Conservation (phyloP, 1,140 invertebrate species). For the Brachionus sp. region DNA sequence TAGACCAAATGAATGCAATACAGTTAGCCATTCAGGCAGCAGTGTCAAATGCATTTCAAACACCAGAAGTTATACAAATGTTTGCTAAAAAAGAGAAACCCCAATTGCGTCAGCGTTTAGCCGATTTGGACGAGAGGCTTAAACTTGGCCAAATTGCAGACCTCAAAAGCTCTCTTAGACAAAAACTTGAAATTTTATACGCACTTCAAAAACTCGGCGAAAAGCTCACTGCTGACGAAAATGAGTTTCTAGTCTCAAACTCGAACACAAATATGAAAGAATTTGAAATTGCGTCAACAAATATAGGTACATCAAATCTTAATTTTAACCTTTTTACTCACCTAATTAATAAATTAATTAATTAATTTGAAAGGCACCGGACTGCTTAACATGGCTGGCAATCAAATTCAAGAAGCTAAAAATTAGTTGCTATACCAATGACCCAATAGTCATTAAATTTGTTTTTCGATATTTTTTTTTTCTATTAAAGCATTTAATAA, state of each 20-base stretch:
- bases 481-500: background rate
- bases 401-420: slow-evolving; percentile 38
- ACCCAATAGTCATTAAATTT: slow-evolving; percentile 14
- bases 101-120: slow-evolving; percentile 66
- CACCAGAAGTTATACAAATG: slow-evolving; percentile 72
- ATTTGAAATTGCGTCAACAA: slow-evolving; percentile 64
- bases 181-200: slow-evolving; percentile 67
- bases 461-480: background rate
- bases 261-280: slow-evolving; percentile 60
- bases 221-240: slow-evolving; percentile 64
- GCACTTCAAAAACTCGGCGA: slow-evolving; percentile 70
- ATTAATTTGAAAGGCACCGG: background rate
- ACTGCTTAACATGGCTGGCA: slow-evolving; percentile 12
- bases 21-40: slow-evolving; percentile 73
- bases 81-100: slow-evolving; percentile 74
- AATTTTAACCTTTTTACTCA: background rate
- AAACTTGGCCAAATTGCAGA: slow-evolving; percentile 60
- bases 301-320: slow-evolving; percentile 54
- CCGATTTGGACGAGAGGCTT: slow-evolving; percentile 60
- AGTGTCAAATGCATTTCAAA: slow-evolving; percentile 73
- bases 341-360: background rate
- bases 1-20: slow-evolving; percentile 68
- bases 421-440: slow-evolving; percentile 44
- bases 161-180: slow-evolving; percentile 54
- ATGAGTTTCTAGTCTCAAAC: slow-evolving; percentile 64